A percentile compares a stretch with the other conserved stretches of the same genome.
Evolutionary conservation across 53 echinoderm and acorn worm genomes (phyloP).

Genomic region (Luidia sarsii): DNA sequence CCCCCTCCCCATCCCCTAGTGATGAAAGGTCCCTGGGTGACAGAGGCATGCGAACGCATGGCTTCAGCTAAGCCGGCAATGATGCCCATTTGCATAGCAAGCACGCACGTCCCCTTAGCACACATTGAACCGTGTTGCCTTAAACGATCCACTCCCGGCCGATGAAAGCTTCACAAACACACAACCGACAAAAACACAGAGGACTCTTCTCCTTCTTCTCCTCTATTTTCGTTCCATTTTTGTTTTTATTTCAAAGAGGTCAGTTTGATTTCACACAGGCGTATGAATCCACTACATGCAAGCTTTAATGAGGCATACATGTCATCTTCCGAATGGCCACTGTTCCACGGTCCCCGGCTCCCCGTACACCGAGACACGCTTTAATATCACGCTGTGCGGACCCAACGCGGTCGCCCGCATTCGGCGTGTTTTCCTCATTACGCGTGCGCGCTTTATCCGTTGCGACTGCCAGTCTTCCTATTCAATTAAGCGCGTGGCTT

Average conservation of each 20-base stretch:
- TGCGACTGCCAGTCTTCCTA: too few species aligned
- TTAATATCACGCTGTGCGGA: too few species aligned
- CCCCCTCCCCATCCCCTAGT: not conserved
- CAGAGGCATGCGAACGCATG: not conserved
- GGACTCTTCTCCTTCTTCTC: too few species aligned
- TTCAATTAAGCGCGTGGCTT: too few species aligned
- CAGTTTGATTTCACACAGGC: constrained; percentile 42
- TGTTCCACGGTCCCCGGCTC: too few species aligned
- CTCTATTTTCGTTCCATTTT: too few species aligned
- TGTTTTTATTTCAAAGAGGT: not conserved
- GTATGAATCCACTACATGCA: too few species aligned
- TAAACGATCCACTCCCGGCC: constrained; percentile 22
- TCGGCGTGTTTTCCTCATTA: too few species aligned
- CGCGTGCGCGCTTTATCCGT: too few species aligned
- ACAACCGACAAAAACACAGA: constrained; percentile 27
- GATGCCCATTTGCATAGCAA: not conserved
- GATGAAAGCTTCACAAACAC: constrained; percentile 52
- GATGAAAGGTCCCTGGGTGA: not conserved
- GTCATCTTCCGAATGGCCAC: not conserved
- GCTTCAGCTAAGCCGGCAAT: constrained; percentile 20
- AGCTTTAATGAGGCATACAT: too few species aligned
- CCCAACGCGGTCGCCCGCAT: too few species aligned
- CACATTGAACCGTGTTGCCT: constrained; percentile 45
- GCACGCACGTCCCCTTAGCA: not conserved
- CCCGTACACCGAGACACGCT: too few species aligned